phyloP scores from a whole-genome alignment of 2,888 invertebrate species.

The Pelosia muscerda region DNA sequence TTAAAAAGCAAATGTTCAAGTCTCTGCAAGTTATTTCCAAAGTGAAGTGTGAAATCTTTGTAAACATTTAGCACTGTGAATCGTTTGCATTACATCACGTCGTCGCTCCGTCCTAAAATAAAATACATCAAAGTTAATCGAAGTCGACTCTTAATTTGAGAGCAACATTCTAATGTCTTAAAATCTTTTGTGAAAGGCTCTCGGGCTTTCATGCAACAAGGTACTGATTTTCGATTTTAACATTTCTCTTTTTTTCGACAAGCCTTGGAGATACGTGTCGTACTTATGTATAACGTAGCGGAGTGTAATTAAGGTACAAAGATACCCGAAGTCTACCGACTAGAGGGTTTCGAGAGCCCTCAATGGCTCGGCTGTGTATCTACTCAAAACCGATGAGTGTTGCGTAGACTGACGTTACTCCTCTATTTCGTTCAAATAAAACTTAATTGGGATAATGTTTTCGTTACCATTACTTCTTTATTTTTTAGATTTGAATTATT shows the following conservation, averaged over 20 bases:
- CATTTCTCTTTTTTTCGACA: conserved; percentile 67
- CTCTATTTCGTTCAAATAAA: conserved; percentile 75
- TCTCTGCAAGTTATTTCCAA: conserved; percentile 22
- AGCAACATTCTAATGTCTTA: conserved; percentile 63
- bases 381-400: conserved; percentile 78
- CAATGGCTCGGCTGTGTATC: conserved; percentile 76
- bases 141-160: conserved; percentile 60
- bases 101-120: conserved; percentile 48
- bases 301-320: conserved; percentile 86
- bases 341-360: conserved; percentile 75
- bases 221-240: conserved; percentile 68
- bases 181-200: conserved; percentile 65
- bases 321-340: conserved; percentile 82
- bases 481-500: conserved; percentile 54
- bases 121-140: conserved; percentile 65
- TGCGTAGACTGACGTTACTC: conserved; percentile 76
- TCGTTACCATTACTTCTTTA: conserved; percentile 47
- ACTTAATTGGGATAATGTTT: conserved; percentile 76
- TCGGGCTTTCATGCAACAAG: conserved; percentile 60
- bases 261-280: conserved; percentile 77
- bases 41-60: conserved; percentile 40
- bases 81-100: conserved; percentile 38
- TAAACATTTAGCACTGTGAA: conserved; percentile 48
- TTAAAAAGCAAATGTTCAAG: conserved; percentile 20
- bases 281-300: conserved; percentile 72